A percentile compares a stretch with the other conserved stretches of the same genome.
These are phyloP conservation scores for Zhuqinia jingwanae DNA, from an alignment of 2,888 invertebrate genomes.

Conservation along the genomic window DNA sequence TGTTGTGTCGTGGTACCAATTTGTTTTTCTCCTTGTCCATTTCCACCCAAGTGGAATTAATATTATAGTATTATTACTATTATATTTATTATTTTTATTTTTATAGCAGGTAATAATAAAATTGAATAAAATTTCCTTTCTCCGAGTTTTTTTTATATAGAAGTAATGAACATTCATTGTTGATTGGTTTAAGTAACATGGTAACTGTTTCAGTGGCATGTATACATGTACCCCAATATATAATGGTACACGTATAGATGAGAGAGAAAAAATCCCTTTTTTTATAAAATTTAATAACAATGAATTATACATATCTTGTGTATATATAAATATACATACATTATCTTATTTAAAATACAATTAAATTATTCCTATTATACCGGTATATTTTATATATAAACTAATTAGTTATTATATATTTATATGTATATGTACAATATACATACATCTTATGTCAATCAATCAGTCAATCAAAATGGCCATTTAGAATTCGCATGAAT, in stretches of 20 bases:
- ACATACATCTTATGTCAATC: conserved; percentile 57
- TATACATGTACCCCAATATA: too few species aligned
- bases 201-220: conserved; percentile 35
- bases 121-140: conserved; percentile 11
- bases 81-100: not conserved
- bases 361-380: conserved; percentile 19
- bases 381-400: not conserved
- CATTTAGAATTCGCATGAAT: conserved; percentile 60
- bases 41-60: too few species aligned
- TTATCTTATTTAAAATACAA: conserved; percentile 7
- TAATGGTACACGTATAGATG: conserved; percentile 9
- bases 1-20: conserved; percentile 27
- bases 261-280: too few species aligned
- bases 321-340: not conserved
- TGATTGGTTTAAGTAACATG: not conserved
- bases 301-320: not conserved
- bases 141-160: not conserved
- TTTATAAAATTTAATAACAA: not conserved
- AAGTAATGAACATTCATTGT: conserved; percentile 16
- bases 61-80: not conserved
- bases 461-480: conserved; percentile 70
- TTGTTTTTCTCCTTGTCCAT: conserved; percentile 6
- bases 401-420: not conserved
- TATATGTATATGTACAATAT: conserved; percentile 1
- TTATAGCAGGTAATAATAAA: conserved; percentile 1